These are phyloP conservation scores for Poliocrania exsul DNA, from an alignment of 2,797 vertebrate genomes.

Conservation along the genomic window DNA sequence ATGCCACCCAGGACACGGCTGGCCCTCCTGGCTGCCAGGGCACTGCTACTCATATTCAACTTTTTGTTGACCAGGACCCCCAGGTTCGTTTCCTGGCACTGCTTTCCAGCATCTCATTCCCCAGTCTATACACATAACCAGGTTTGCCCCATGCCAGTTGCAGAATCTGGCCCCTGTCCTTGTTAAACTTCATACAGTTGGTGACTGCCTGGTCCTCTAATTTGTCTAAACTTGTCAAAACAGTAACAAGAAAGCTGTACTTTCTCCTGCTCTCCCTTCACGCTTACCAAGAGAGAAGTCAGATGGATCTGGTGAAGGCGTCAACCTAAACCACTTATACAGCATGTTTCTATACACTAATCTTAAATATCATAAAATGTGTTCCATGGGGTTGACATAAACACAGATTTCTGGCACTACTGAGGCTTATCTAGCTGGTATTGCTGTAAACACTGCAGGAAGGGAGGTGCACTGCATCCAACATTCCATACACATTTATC, in stretches of 20 bases:
- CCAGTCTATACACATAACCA: fast-evolving
- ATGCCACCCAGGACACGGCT: background rate
- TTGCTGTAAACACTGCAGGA: background rate
- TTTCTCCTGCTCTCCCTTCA: background rate
- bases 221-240: background rate
- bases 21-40: background rate
- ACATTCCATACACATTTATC: background rate
- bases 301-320: background rate
- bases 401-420: background rate
- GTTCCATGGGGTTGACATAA: background rate
- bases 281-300: background rate
- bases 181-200: fast-evolving
- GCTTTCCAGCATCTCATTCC: background rate
- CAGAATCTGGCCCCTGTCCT: background rate
- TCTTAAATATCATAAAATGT: fast-evolving
- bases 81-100: background rate
- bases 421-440: background rate
- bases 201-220: background rate
- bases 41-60: background rate
- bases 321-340: background rate
- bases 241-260: background rate
- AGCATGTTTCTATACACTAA: background rate
- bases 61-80: background rate
- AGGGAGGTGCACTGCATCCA: background rate
- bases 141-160: fast-evolving